Evolutionary conservation across 1,140 invertebrate species (phyloP).

Genomic region (Asbolus verrucosus): DNA sequence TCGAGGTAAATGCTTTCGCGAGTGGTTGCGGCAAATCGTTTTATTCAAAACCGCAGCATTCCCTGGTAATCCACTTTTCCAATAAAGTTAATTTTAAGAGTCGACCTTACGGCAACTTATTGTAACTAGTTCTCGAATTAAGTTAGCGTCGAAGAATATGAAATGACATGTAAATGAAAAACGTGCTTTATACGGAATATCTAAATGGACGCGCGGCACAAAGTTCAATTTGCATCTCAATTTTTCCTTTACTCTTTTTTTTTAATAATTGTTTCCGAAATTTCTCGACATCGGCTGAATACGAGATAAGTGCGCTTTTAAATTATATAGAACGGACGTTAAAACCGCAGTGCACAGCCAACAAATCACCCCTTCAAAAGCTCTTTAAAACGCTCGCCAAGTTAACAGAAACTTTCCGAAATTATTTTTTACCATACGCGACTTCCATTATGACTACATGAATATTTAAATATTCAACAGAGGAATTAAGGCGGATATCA

Average conservation of each 20-base stretch:
- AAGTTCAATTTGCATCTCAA: slow-evolving; percentile 37
- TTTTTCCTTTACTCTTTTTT: slow-evolving; percentile 16
- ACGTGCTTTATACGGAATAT: slow-evolving; percentile 25
- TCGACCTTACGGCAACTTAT: slow-evolving; percentile 15
- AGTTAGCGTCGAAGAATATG: slow-evolving; percentile 25
- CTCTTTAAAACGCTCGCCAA: too few relatives aligned
- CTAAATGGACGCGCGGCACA: slow-evolving; percentile 27
- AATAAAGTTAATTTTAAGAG: slow-evolving; percentile 24
- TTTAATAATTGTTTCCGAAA: slow-evolving; percentile 37
- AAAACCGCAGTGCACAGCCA: too few relatives aligned
- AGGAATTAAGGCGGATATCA: not conserved
- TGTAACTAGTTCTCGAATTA: slow-evolving; percentile 33
- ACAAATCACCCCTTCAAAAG: too few relatives aligned
- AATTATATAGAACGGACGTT: too few relatives aligned
- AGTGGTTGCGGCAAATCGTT: slow-evolving; percentile 1
- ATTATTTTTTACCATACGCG: too few relatives aligned
- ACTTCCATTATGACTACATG: too few relatives aligned
- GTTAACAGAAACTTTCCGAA: slow-evolving; percentile 18
- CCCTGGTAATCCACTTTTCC: slow-evolving; percentile 22
- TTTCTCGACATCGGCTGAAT: slow-evolving; percentile 17
- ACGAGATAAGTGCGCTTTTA: slow-evolving; percentile 31
- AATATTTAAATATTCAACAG: slow-evolving; percentile 27
- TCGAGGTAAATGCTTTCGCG: too few relatives aligned
- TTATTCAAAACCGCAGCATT: slow-evolving; percentile 23
- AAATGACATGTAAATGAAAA: slow-evolving; percentile 36